phyloP scores from a whole-genome alignment of 2,888 invertebrate species.

The Pandemis corylana region DNA sequence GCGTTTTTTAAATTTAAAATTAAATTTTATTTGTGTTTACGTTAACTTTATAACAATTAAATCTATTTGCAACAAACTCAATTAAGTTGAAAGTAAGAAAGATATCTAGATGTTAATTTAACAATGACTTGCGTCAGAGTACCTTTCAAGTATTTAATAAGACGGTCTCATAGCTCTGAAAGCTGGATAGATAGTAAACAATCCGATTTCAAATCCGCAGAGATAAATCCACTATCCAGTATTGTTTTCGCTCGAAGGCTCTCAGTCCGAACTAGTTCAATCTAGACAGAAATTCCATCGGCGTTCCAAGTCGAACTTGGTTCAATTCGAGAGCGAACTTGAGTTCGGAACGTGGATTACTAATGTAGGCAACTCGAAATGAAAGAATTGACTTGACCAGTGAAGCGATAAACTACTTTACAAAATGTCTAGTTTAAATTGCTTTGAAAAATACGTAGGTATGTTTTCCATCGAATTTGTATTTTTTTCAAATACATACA shows the following conservation, averaged over 20 bases:
- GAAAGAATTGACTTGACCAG: conserved; percentile 32
- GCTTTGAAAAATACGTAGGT: background rate
- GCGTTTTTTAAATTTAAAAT: no score
- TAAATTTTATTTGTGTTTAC: no score
- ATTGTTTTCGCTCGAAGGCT: conserved; percentile 35
- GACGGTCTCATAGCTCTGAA: background rate
- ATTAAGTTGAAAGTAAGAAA: background rate
- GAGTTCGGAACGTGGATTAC: conserved; percentile 25
- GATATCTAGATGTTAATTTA: background rate
- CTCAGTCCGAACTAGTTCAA: conserved; percentile 38
- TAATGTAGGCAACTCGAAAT: conserved; percentile 36
- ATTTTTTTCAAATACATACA: background rate
- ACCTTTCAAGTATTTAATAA: background rate
- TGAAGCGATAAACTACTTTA: conserved; percentile 22
- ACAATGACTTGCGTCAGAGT: background rate
- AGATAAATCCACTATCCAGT: conserved; percentile 25
- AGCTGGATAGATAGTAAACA: conserved; percentile 14
- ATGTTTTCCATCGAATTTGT: background rate
- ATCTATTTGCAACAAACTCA: background rate
- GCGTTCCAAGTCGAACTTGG: conserved; percentile 35
- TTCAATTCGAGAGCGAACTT: conserved; percentile 36
- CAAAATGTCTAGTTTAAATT: conserved; percentile 24
- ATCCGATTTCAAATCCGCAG: conserved; percentile 17
- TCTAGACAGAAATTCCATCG: conserved; percentile 33
- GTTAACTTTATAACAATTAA: no score